Base-by-base conservation (phyloP, 2,113 vertebrate species). In the Murina feae region DNA sequence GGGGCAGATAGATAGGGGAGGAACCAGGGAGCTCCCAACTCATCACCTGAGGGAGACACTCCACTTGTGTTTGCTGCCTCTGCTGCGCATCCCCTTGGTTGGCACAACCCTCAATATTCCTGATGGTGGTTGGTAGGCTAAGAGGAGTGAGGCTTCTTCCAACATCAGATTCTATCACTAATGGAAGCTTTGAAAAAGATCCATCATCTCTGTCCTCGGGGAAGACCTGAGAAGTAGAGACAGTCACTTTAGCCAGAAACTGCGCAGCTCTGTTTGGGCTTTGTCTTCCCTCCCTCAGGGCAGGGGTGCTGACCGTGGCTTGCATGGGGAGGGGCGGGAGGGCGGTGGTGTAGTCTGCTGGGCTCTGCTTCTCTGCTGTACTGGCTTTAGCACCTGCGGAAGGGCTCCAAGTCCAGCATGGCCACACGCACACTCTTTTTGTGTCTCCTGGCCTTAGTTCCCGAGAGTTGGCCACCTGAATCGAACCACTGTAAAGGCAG, bases 291-390 rank as follows among this genome's bases (percentile, higher is more conserved):
- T 39, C 5, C 47, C 16, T 4, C 1, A 6, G 30, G 63, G 39
- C 25, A 4, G 51, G 44, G 39, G 1, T 39, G n/a, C 20, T 66
- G 81, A 51, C 47, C 37, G 0, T 10, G 65, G 9, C 7, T 21
- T 2, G 0, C 1, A 12, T 1, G 66, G 18, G 30, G 71, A 72
- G 13, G 3, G 10, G 9, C 9, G 1, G 21, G 32, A 14, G 14
- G 63, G 5, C 4, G 20, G 25, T 2, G 39, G 6, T 25, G 1
- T 0, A 13, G 44, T 32, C 13, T 8, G 14, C 37, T n/a, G 44
- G 5, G 23, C 87, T 44, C 68, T 39, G 32, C 17, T 37, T 13
- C 53, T 83, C 14, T 13, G 60, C 4, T 18, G 37, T 21, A 1
- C 21, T 25, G 84, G 55, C 58, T 49, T 60, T 65, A 55, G 81